phyloP scores from a whole-genome alignment of 1,140 invertebrate species.

The Condylostylus longicornis region DNA sequence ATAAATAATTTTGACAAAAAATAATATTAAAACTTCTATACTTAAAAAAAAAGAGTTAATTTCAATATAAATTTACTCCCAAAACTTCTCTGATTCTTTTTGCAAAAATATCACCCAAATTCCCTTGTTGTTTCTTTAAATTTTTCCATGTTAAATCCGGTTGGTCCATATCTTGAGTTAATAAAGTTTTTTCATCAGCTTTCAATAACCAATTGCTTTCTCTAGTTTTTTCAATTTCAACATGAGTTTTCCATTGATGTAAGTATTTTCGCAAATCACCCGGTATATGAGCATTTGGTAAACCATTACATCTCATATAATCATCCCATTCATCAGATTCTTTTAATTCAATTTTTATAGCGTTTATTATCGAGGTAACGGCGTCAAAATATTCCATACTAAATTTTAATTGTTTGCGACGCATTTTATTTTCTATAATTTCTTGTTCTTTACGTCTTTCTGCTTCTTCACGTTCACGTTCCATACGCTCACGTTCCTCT shows the following conservation, averaged over 20 bases:
- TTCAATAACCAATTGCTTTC: constrained; percentile 30
- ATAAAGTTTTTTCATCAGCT: constrained; percentile 27
- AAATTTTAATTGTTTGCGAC: constrained; percentile 21
- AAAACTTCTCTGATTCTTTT: constrained; percentile 32
- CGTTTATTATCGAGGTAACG: constrained; percentile 18
- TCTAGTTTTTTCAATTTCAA: constrained; percentile 33
- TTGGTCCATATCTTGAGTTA: constrained; percentile 25
- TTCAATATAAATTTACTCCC: constrained; percentile 18
- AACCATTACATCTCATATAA: constrained; percentile 44
- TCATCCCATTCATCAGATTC: constrained; percentile 39
- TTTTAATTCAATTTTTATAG: constrained; percentile 18
- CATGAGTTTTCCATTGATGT: constrained; percentile 40
- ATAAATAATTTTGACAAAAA: background rate
- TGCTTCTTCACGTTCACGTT: constrained; percentile 29
- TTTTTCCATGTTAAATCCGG: constrained; percentile 21
- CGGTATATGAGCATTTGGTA: constrained; percentile 42
- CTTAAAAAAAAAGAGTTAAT: background rate
- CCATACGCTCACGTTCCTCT: constrained; percentile 26
- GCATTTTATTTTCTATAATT: constrained; percentile 23
- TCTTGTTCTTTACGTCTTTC: constrained; percentile 25
- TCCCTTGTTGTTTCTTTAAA: constrained; percentile 21
- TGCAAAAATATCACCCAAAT: constrained; percentile 26
- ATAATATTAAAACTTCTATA: background rate
- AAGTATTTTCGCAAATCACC: constrained; percentile 45
- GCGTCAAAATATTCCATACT: constrained; percentile 22